Conservation (phyloP, 2,113 vertebrate species). For the Xyrauchen texanus region DNA sequence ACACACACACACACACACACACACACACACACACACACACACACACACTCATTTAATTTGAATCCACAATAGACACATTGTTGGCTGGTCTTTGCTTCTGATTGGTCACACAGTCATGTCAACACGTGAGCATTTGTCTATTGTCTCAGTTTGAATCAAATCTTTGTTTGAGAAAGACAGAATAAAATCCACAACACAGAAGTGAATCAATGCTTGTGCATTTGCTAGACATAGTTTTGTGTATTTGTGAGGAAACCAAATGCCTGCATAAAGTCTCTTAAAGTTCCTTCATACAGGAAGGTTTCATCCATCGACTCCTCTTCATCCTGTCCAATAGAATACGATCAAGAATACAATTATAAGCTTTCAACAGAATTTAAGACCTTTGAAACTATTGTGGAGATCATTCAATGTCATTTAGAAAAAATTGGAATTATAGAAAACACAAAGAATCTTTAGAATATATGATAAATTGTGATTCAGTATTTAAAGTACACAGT, state of each 20-base stretch:
- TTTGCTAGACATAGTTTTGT: too few species aligned
- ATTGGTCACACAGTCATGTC: constrained; percentile 18
- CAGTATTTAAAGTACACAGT: background rate
- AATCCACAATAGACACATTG: constrained; percentile 21
- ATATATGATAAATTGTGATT: background rate
- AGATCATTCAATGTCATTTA: background rate
- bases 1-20: background rate
- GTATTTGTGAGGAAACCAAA: too few species aligned
- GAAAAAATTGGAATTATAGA: background rate
- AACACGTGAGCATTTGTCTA: constrained; percentile 18
- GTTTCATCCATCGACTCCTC: constrained; percentile 26
- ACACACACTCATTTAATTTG: background rate
- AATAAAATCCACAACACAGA: background rate
- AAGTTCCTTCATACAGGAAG: background rate
- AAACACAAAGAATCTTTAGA: background rate
- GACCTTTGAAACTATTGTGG: background rate
- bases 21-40: background rate
- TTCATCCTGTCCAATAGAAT: constrained; percentile 40
- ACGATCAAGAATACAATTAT: background rate
- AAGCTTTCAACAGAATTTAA: too few species aligned
- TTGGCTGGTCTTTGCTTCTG: constrained; percentile 9
- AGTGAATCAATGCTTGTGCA: background rate
- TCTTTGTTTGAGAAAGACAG: constrained; percentile 21
- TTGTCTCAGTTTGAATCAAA: constrained; percentile 30
- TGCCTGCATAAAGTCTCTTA: too few species aligned